Percentiles rank a stretch among this genome's conserved stretches.
These are phyloP conservation scores for Callipepla squamata DNA, from an alignment of 2,113 vertebrate genomes.

Conservation along the genomic window DNA sequence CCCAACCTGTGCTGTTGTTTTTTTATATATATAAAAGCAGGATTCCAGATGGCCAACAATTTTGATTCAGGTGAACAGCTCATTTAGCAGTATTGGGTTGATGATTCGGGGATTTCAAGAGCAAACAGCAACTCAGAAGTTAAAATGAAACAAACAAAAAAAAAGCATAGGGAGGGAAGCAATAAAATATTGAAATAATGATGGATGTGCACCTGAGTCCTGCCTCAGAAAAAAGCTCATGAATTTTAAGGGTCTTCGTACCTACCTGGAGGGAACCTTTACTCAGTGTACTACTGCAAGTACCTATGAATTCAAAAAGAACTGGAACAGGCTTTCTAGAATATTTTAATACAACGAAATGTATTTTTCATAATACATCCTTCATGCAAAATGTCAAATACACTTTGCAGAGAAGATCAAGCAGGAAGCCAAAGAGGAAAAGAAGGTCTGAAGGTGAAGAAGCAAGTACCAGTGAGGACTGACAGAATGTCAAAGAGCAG, in stretches of 20 bases:
- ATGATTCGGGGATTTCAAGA: conserved; percentile 19
- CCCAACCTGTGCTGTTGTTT: not conserved
- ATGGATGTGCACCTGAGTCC: conserved; percentile 6
- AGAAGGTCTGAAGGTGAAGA: conserved; percentile 36
- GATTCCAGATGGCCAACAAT: conserved; percentile 57
- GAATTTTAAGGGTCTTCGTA: conserved; percentile 57
- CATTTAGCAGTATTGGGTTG: conserved; percentile 31
- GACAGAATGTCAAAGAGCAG: conserved; percentile 37
- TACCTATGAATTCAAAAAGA: not conserved
- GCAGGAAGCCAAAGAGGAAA: conserved; percentile 35
- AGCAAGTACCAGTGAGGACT: not conserved
- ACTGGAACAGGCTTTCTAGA: not conserved
- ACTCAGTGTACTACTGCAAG: not conserved
- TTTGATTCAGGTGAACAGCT: conserved; percentile 61
- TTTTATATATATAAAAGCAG: not conserved
- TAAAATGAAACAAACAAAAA: not conserved
- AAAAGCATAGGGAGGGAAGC: not conserved
- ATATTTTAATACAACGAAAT: conserved; percentile 18
- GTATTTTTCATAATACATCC: conserved; percentile 2
- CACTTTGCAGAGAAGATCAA: conserved; percentile 31
- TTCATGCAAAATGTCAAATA: conserved; percentile 16
- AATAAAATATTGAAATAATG: conserved; percentile 39
- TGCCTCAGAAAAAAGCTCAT: conserved; percentile 1
- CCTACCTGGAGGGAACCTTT: not conserved
- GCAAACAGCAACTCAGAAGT: conserved; percentile 29